Evolutionary conservation across 2,113 vertebrate genomes (phyloP).

Genomic region (Gorsachius goisagi): DNA sequence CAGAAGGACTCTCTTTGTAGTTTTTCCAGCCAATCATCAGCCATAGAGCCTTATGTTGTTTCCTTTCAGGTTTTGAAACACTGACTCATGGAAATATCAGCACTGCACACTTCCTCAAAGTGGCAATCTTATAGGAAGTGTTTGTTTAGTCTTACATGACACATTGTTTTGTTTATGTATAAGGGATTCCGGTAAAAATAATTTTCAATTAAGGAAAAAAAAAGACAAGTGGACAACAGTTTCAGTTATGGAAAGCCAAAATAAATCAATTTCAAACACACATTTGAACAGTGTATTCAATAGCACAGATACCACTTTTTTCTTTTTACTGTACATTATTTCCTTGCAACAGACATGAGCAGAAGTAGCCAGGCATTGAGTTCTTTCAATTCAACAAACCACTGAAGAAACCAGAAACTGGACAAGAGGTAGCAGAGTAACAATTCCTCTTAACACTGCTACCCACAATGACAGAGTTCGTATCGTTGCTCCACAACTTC

Average conservation of each 20-base stretch:
- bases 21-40: constrained; percentile 78
- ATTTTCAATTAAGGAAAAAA: constrained; percentile 13
- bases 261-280: not conserved
- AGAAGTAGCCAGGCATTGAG: not conserved
- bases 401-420: not conserved
- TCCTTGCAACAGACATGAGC: not conserved
- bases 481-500: not conserved
- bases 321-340: not conserved
- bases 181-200: constrained; percentile 50
- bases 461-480: not conserved
- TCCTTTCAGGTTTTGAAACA: constrained; percentile 77
- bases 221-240: not conserved
- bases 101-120: constrained; percentile 77
- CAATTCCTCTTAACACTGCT: not conserved
- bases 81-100: constrained; percentile 70
- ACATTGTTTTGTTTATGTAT: constrained; percentile 62
- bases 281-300: not conserved
- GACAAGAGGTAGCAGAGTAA: not conserved
- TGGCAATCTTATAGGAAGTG: constrained; percentile 70
- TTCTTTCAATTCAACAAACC: not conserved
- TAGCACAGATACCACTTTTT: not conserved
- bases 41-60: constrained; percentile 70
- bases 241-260: not conserved
- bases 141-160: constrained; percentile 62
- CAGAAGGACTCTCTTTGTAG: constrained; percentile 69